A percentile compares a stretch with the other conserved stretches of the same genome.
phyloP scores from a whole-genome alignment of 2,113 vertebrate species.

The Forbesichthys papilliferus region DNA sequence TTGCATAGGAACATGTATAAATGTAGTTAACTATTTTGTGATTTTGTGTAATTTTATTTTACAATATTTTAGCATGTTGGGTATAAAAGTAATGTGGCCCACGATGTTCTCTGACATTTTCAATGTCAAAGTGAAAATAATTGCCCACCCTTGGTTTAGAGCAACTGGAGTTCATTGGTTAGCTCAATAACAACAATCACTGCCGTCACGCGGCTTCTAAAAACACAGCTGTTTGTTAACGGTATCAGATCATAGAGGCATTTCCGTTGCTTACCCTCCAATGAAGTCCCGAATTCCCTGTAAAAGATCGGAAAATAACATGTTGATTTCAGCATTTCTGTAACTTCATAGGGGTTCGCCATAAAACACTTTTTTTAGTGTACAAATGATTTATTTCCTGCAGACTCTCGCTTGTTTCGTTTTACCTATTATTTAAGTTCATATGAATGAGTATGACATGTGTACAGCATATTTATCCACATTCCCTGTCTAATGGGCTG shows the following conservation, averaged over 20 bases:
- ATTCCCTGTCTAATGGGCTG: neutral
- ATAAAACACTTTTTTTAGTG: neutral
- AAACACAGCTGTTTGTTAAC: neutral
- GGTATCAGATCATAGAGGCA: neutral
- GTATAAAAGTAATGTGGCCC: too few relatives aligned
- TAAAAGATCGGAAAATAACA: constrained; percentile 34
- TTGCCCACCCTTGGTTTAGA: neutral
- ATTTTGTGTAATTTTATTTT: too few relatives aligned
- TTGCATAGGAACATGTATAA: too few relatives aligned
- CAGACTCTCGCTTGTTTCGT: neutral
- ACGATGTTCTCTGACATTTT: too few relatives aligned
- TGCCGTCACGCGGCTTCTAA: neutral
- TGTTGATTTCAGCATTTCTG: neutral
- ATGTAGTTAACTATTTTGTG: too few relatives aligned
- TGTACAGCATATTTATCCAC: neutral
- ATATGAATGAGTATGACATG: neutral
- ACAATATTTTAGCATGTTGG: too few relatives aligned
- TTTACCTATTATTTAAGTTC: neutral
- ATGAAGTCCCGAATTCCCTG: constrained; percentile 77
- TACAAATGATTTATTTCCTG: neutral
- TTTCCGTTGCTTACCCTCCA: constrained; percentile 57
- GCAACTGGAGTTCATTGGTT: neutral
- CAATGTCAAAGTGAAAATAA: too few relatives aligned
- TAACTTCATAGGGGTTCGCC: constrained; percentile 4
- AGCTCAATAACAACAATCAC: neutral